Conservation (phyloP, 2,113 vertebrate species). For the Agapornis roseicollis region DNA sequence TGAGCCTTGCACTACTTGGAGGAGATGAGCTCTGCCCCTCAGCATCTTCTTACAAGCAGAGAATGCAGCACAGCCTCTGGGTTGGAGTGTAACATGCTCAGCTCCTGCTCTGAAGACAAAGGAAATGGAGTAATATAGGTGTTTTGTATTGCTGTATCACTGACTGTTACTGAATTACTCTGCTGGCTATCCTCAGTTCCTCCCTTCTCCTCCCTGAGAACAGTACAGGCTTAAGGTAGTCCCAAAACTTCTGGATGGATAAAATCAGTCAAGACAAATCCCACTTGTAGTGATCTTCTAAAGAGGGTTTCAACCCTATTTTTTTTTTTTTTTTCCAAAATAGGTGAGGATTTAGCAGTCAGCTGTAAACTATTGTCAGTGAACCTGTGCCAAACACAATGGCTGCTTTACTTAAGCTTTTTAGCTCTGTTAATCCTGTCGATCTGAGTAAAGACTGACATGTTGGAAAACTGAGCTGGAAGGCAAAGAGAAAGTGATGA, state of each 20-base stretch:
- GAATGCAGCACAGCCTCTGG: accelerated
- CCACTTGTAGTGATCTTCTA: not conserved
- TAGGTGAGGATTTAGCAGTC: not conserved
- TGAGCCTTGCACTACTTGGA: not conserved
- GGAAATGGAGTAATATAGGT: not conserved
- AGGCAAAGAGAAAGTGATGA: not conserved
- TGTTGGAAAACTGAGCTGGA: not conserved
- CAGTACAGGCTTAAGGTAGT: not conserved
- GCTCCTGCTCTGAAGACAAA: not conserved
- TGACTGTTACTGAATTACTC: not conserved
- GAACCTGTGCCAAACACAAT: not conserved
- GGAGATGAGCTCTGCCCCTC: not conserved
- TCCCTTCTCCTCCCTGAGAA: not conserved
- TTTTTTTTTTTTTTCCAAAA: not conserved
- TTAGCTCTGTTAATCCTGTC: conserved; percentile 26
- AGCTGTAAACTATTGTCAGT: not conserved
- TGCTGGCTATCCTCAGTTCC: not conserved
- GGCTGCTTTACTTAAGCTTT: not conserved
- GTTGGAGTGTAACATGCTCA: not conserved
- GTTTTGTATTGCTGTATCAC: not conserved
- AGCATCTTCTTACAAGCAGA: not conserved
- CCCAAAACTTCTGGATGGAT: not conserved
- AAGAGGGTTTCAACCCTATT: not conserved
- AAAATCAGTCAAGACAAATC: not conserved
- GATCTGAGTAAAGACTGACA: not conserved